phyloP scores from a whole-genome alignment of 2,888 invertebrate genomes.

The Ligdia adustata region DNA sequence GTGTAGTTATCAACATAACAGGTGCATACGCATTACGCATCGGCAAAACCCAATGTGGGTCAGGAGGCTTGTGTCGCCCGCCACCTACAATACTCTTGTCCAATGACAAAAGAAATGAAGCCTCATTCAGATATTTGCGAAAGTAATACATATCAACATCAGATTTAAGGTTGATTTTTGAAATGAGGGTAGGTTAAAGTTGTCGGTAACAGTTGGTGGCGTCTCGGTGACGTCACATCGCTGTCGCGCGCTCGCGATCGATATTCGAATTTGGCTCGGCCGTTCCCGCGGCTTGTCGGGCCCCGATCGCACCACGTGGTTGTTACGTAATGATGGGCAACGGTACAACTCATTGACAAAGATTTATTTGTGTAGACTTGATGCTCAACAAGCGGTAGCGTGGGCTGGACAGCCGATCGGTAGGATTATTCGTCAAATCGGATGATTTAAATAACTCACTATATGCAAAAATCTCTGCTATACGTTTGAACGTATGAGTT shows the following conservation, averaged over 20 bases:
- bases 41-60: constrained; percentile 67
- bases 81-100: constrained; percentile 42
- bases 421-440: neutral
- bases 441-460: neutral
- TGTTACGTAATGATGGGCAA: constrained; percentile 71
- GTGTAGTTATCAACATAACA: constrained; percentile 41
- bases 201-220: constrained; percentile 24
- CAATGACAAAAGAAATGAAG: constrained; percentile 31
- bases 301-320: constrained; percentile 63
- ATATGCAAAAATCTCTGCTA: too few relatives aligned
- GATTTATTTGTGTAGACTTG: constrained; percentile 67
- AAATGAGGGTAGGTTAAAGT: neutral
- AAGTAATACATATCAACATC: too few relatives aligned
- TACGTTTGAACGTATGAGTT: constrained; percentile 2
- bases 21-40: constrained; percentile 75
- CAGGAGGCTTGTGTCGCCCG: constrained; percentile 61
- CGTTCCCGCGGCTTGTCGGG: constrained; percentile 56
- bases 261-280: constrained; percentile 32
- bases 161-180: constrained; percentile 32
- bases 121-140: neutral
- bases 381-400: constrained; percentile 46
- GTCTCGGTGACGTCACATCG: constrained; percentile 70
- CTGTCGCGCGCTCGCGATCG: constrained; percentile 54
- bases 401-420: constrained; percentile 16
- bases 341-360: constrained; percentile 73